Base-by-base conservation (phyloP, 2,888 invertebrate genomes). In the Polydrusus cervinus region DNA sequence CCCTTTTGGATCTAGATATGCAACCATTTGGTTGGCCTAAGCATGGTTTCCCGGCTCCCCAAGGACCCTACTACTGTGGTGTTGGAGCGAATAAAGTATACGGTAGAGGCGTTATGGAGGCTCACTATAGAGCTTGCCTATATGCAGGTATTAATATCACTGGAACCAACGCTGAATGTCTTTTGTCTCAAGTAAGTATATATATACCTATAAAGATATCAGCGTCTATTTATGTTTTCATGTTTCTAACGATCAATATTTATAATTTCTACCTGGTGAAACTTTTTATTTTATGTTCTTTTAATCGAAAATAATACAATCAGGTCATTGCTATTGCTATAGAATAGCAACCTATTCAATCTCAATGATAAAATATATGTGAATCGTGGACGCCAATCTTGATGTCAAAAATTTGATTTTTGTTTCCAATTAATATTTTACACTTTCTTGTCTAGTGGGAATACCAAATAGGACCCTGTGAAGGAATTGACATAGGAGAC, bases 11-110 rank as follows among this genome's bases (percentile, higher is more conserved):
- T 84, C 91, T 94, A 74, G 96, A 97, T 84, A 89, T 93, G 53
- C 91, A 96, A 84, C 97, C 97, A 53, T 92, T 96, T 82, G 97
- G 97, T 43, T 97, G 97, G 97, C 97, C 97, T 45, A 95, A 95
- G 82, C 95, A 95, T 84, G 97, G 97, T 60, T 97, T 93, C 87
- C 97, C 97, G 0, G 96, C 95, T 68, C 96, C 97, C n/a, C 97
- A 97, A 86, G 97, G 98, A 2, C 98, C 99, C 0, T 99, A 99
- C 89, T 99, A 99, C 87, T 99, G 99, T 86, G 98, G 98, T 60
- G 98, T 98, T 6, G 98, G 98, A 7, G 97, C 98, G 69, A 93
- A 97, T 87, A 96, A 94, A 87, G 97, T 97, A 8, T 97, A 95
- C 87, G 99, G 97, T 13, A 92, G 99, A 66, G 98, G 99, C 86